Base-by-base conservation (phyloP, 2,797 vertebrate species). In the Geotrypetes seraphini region DNA sequence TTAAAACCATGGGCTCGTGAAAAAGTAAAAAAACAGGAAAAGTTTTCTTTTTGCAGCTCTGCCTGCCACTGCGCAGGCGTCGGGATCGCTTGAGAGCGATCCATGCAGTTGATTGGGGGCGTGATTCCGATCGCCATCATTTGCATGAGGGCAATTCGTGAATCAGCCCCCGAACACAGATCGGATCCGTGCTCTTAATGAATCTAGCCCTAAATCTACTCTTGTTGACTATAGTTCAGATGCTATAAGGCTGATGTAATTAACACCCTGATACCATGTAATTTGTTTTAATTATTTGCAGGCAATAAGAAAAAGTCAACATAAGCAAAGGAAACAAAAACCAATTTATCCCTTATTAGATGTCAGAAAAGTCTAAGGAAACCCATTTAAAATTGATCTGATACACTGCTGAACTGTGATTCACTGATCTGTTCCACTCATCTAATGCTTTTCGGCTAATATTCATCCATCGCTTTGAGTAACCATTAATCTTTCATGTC, bases 301-400 rank as follows among this genome's bases (percentile, higher is more conserved):
- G 41, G 22, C 47, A 63, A 43, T 50, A 66, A 61, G 42, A 66
- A 57, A 70, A 73, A 73, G 46, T 66, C 55, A 67, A 57, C 72
- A 55, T 39, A 53, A 37, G 34, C 47, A 56, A 43, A 46, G 43
- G 47, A 60, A 70, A 68, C 28, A 59, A 60, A 43, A 53, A 13
- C 10, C 57, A 58, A 66, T 71, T 71, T 72, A 38, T 68, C 72
- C 39, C 50, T 70, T 57, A 59, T 72, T 75, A 73, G 45, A 65
- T 55, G 47, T 39, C 67, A 43, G 62, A 53, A 62, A 75, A 76
- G 48, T 53, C 39, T 52, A 66, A 64, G 73, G 71, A 78, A 81
- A 70, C 65, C 60, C 57, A 32, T 71, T 79, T 80, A 73, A 75
- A 72, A 76, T 71, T 79, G 72, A 80, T 77, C 77, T 71, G 72